Evolutionary conservation across 2,888 invertebrate genomes (phyloP), one percentile per base, ranked within the genome.

Genomic region (Ypsolopha scabrella): DNA sequence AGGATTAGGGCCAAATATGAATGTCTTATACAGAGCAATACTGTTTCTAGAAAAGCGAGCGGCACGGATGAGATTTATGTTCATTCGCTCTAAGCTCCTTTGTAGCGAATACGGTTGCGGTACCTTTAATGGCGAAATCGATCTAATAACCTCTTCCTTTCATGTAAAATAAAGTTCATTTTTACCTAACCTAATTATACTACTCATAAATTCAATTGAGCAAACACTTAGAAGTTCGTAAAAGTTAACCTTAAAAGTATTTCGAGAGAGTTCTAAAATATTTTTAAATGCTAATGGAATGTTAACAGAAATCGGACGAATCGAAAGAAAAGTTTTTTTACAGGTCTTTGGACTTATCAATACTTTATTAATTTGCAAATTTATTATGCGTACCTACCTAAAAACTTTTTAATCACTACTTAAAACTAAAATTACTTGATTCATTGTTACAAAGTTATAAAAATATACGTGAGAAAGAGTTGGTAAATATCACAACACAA

Each of bases 401-500:
- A 24, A 13, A 43, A 13, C 7, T 9, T 24, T 24, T 14, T 7
- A 13, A 24, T 43, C 43, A 43, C 43, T 43, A 43, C 43, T 43
- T 43, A 43, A 9, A 43, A 43, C 43, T 43, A 43, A 43, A 43
- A 24, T 4, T 24, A 43, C 9, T 43, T 43, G 14, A 41, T 7
- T 43, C 24, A 24, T 24, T 24, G 43, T 41, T 52, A 54, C 50
- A 47, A 55, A 55, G 52, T 48, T 52, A 33, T 53, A 52, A 51
- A 43, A 56, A 61, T 54, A 65, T 55, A 71, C 76, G 79, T 76
- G 77, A 79, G 72, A 62, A 56, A 58, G 51, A 48, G 62, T 60
- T 53, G 59, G 56, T 51, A 60, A 65, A 64, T 75, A 79, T 76
- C 77, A 80, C 78, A 75, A 64, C 58, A 64, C 54, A 58, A 69